A percentile compares a stretch with the other conserved stretches of the same genome.
phyloP scores from a whole-genome alignment of 2,797 vertebrate genomes.

The Tachyglossus aculeatus region DNA sequence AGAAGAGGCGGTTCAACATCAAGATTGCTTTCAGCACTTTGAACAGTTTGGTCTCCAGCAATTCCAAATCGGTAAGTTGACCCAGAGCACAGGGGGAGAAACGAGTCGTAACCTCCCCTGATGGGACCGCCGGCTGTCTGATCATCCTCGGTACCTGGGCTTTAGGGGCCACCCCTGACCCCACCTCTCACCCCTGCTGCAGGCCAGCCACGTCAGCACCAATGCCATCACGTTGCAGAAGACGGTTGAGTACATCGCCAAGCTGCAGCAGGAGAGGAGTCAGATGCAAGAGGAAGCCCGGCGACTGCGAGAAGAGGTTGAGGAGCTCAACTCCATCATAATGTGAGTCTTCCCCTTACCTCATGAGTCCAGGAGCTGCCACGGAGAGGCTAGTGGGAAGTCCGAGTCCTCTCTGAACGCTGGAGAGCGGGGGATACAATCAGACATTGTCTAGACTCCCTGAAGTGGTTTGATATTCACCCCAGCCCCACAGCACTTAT shows the following conservation, averaged over 20 bases:
- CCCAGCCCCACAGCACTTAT: not conserved
- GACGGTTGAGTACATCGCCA: slow-evolving; percentile 93
- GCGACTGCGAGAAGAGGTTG: slow-evolving; percentile 91
- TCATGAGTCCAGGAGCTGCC: no score
- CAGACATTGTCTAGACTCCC: no score
- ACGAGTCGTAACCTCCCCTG: not conserved
- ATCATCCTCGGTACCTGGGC: not conserved
- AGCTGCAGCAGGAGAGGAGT: slow-evolving; percentile 93
- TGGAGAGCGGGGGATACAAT: not conserved
- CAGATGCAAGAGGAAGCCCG: slow-evolving; percentile 90
- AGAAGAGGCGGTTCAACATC: slow-evolving; percentile 94
- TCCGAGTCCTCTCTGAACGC: no score
- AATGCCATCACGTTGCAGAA: slow-evolving; percentile 92
- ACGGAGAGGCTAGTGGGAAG: no score
- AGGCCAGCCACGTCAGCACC: slow-evolving; percentile 92
- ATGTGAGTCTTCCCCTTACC: slow-evolving; percentile 73
- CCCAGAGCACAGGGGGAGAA: fast-evolving
- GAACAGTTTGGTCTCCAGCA: slow-evolving; percentile 86
- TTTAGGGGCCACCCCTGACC: not conserved
- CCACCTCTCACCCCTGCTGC: not conserved
- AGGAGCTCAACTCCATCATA: slow-evolving; percentile 92
- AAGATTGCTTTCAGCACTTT: slow-evolving; percentile 90
- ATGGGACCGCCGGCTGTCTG: fast-evolving
- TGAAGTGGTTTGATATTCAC: no score
- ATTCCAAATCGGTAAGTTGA: slow-evolving; percentile 77